Conservation (phyloP, 2,113 vertebrate species). For the Aspidoscelis tigris region DNA sequence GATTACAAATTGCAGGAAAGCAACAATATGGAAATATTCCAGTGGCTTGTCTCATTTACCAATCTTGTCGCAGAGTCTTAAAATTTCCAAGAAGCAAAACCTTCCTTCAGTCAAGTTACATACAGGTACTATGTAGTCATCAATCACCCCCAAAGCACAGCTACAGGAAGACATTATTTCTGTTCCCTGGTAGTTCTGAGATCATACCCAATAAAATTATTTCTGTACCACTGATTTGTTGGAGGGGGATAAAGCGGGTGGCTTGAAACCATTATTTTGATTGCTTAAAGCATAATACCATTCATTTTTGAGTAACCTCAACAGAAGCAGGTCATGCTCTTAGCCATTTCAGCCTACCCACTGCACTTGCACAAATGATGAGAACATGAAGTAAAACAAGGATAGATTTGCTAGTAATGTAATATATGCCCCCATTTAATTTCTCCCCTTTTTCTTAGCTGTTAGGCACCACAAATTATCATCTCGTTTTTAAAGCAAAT, state of each 20-base stretch:
- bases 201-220: not conserved
- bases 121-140: no score
- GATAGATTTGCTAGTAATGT: not conserved
- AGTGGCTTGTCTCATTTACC: not conserved
- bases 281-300: not conserved
- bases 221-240: not conserved
- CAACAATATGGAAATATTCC: not conserved
- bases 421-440: not conserved
- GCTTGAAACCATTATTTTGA: conserved; percentile 8
- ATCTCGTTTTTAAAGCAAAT: not conserved
- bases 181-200: not conserved
- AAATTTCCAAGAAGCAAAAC: not conserved
- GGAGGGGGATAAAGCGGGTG: not conserved
- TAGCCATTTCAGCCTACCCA: not conserved
- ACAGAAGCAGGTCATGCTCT: no score
- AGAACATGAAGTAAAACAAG: not conserved
- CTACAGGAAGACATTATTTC: no score
- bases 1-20: not conserved
- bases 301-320: not conserved
- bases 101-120: not conserved
- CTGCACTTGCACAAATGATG: not conserved
- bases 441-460: not conserved
- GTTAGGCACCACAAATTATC: not conserved
- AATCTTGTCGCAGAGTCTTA: not conserved
- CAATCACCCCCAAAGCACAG: no score